These are phyloP conservation scores for Galaxea fascicularis DNA, from an alignment of 92 coral and sea anemone species.

Conservation along the genomic window DNA sequence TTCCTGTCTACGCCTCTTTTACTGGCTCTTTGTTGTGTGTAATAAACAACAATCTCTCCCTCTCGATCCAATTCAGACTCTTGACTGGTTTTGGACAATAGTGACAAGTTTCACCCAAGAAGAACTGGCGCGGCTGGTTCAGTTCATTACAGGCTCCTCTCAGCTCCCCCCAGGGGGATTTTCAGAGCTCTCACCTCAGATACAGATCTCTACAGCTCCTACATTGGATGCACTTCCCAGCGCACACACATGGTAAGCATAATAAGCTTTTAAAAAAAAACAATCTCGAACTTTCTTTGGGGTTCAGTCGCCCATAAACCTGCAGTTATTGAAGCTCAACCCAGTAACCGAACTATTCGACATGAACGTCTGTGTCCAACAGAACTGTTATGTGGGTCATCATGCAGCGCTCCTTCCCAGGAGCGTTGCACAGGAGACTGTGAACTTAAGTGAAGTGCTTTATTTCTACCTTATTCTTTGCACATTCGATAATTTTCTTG, in stretches of 20 bases:
- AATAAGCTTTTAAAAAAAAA: neutral
- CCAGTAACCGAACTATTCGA: too few species aligned
- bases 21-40: too few species aligned
- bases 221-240: slow-evolving; percentile 76
- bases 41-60: neutral
- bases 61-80: slow-evolving; percentile 50
- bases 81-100: slow-evolving; percentile 96
- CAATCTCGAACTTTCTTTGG: neutral
- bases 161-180: slow-evolving; percentile 99
- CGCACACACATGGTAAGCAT: slow-evolving; percentile 93
- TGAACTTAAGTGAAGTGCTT: too few species aligned
- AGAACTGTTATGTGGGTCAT: too few species aligned
- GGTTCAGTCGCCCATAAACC: neutral
- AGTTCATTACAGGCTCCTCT: slow-evolving; percentile 96
- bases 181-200: slow-evolving; percentile 82
- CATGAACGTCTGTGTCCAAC: too few species aligned
- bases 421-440: too few species aligned
- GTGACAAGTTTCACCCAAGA: slow-evolving; percentile 92
- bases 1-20: too few species aligned
- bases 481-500: too few species aligned
- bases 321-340: too few species aligned
- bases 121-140: slow-evolving; percentile 93
- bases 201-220: slow-evolving; percentile 79
- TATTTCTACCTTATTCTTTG: too few species aligned
- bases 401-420: too few species aligned